These are phyloP conservation scores for Pampus argenteus DNA, from an alignment of 2,797 vertebrate species.

Conservation along the genomic window DNA sequence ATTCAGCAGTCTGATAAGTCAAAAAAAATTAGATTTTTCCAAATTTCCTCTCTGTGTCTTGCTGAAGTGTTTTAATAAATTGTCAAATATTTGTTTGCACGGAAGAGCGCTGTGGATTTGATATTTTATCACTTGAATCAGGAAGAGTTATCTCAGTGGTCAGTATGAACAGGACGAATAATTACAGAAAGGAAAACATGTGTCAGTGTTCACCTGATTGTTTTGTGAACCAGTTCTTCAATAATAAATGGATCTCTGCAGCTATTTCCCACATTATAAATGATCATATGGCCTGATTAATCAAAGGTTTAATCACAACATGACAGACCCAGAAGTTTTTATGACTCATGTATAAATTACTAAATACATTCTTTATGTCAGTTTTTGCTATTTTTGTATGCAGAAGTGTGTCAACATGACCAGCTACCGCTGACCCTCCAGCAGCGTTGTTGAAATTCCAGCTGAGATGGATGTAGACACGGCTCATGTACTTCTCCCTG, in stretches of 20 bases:
- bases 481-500: slow-evolving; percentile 86
- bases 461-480: slow-evolving; percentile 83
- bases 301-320: neutral
- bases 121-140: no score
- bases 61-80: no score
- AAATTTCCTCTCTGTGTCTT: no score
- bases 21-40: no score
- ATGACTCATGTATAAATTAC: neutral
- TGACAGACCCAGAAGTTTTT: neutral
- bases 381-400: neutral
- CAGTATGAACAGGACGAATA: no score
- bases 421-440: slow-evolving; percentile 79
- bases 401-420: slow-evolving; percentile 5
- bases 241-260: neutral
- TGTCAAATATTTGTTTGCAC: no score
- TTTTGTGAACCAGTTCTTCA: no score
- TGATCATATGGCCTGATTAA: neutral
- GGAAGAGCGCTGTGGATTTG: no score
- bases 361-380: neutral
- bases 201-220: no score
- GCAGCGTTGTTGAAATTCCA: slow-evolving; percentile 85
- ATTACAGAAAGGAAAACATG: no score
- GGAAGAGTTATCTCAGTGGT: no score
- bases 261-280: neutral
- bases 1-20: no score